Evolutionary conservation across 2,113 vertebrate species (phyloP).

Genomic region (Vireo altiloquus): DNA sequence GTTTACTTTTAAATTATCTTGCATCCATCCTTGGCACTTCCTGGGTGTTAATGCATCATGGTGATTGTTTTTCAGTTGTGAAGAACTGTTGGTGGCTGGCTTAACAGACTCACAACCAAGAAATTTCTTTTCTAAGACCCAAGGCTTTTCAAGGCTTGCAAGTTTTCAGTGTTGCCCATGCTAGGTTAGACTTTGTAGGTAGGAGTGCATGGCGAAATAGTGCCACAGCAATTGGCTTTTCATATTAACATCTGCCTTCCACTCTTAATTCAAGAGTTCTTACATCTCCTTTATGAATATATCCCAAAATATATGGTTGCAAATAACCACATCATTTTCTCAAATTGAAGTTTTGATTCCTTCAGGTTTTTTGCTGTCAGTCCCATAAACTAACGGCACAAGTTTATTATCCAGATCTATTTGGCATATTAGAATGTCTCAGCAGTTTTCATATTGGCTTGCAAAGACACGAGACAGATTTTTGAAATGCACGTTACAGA

Average conservation of each 20-base stretch:
- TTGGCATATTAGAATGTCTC: not conserved
- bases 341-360: not conserved
- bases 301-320: not conserved
- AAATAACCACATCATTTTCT: not conserved
- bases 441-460: not conserved
- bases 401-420: not conserved
- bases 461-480: not conserved
- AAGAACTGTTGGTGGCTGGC: not conserved
- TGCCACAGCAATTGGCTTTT: not conserved
- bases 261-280: not conserved
- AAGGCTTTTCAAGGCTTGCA: not conserved
- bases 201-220: not conserved
- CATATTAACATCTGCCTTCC: not conserved
- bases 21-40: not conserved
- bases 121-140: not conserved
- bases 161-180: not conserved
- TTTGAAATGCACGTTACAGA: not conserved
- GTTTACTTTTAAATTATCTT: not conserved
- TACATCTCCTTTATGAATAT: not conserved
- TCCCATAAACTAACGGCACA: not conserved
- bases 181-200: not conserved
- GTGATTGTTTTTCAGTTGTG: not conserved
- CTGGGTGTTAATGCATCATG: not conserved
- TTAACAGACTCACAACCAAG: not conserved
- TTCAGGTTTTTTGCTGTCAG: not conserved